A percentile compares a stretch with the other conserved stretches of the same genome.
These are phyloP conservation scores for Caenorhabditis briggsae DNA, from an alignment of 1,140 invertebrate genomes.

Conservation along the genomic window DNA sequence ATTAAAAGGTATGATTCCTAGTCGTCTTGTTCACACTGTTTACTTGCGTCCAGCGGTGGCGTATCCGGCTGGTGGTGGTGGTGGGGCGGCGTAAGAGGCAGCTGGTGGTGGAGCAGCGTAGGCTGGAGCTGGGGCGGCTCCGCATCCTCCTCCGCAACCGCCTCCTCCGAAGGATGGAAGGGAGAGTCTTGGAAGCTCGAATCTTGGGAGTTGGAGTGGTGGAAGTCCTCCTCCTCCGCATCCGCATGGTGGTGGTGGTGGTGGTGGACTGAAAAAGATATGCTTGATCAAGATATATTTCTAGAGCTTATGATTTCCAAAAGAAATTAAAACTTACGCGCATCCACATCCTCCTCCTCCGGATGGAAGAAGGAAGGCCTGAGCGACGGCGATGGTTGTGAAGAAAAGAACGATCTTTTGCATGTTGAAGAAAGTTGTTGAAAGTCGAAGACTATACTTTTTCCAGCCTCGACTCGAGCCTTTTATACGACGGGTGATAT, in stretches of 20 bases:
- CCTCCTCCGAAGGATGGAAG: conserved; percentile 41
- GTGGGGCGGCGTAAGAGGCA: conserved; percentile 33
- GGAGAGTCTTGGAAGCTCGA: conserved; percentile 45
- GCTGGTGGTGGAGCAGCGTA: conserved; percentile 41
- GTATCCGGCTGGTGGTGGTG: conserved; percentile 47
- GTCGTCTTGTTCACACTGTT: conserved; percentile 49
- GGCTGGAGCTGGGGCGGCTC: conserved; percentile 5
- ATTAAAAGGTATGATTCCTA: conserved; percentile 1
- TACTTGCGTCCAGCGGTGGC: conserved; percentile 53
- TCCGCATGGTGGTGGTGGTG: conserved; percentile 55
- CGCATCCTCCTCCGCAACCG: conserved; percentile 42
- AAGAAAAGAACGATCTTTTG: conserved; percentile 39
- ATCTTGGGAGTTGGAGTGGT: conserved; percentile 45
- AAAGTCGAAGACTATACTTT: conserved; percentile 45
- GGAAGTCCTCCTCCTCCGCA: conserved; percentile 36
- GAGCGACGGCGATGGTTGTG: conserved; percentile 11
- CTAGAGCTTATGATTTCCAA: neutral
- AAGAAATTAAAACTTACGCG: conserved; percentile 27
- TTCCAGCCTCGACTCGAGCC: neutral
- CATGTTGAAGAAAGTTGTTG: conserved; percentile 20
- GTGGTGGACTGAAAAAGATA: conserved; percentile 25
- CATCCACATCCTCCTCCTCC: conserved; percentile 50
- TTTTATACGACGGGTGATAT: conserved; percentile 10
- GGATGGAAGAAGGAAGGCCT: conserved; percentile 39
- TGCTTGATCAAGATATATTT: no score